Evolutionary conservation across 2,888 invertebrate genomes (phyloP).

Genomic region (Taphrorychus bicolor): DNA sequence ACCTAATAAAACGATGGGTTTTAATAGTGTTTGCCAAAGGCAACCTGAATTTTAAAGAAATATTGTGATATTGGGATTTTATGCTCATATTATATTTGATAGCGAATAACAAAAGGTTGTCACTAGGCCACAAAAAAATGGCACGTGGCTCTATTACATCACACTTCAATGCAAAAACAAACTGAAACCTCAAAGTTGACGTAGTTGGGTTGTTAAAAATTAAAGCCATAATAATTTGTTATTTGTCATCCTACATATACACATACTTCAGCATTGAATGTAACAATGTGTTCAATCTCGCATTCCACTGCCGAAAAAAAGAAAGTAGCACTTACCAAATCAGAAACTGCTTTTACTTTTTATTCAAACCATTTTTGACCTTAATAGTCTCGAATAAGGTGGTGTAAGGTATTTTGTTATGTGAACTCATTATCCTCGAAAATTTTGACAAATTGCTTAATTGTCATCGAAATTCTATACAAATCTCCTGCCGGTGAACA

Average conservation of each 20-base stretch:
- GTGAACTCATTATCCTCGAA: no score
- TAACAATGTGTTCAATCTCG: conserved; percentile 19
- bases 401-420: neutral
- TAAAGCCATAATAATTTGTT: conserved; percentile 5
- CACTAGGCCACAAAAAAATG: no score
- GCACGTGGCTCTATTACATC: no score
- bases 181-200: neutral
- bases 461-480: no score
- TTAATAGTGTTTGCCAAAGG: neutral
- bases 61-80: neutral
- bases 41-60: neutral
- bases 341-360: conserved; percentile 37
- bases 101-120: no score
- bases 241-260: conserved; percentile 15
- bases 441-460: no score
- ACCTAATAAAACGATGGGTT: neutral
- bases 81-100: no score
- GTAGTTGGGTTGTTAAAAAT: conserved; percentile 10
- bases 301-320: conserved; percentile 32
- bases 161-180: neutral
- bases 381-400: conserved; percentile 19
- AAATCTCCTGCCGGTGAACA: neutral
- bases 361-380: conserved; percentile 36
- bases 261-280: neutral
- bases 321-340: conserved; percentile 32